Conservation (phyloP, 2,113 vertebrate species). For the Platanista minor region DNA sequence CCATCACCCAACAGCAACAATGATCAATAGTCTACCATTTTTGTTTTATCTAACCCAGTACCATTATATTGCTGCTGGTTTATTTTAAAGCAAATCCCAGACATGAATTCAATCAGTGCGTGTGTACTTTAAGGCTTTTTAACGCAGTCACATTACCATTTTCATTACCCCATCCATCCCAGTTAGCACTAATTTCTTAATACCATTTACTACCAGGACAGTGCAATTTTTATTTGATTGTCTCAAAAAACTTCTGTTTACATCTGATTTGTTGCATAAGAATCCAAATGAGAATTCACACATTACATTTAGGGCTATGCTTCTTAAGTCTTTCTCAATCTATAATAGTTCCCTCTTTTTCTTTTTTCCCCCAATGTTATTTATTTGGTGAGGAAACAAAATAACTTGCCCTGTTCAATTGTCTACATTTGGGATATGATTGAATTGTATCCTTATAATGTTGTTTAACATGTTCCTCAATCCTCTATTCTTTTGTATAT, state of each 20-base stretch:
- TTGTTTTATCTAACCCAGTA: neutral
- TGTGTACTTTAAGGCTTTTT: neutral
- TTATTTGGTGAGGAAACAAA: neutral
- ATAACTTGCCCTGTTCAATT: neutral
- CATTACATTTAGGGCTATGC: too few species aligned
- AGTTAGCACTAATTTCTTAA: neutral
- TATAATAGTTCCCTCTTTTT: neutral
- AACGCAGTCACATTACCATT: neutral
- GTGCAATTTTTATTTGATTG: neutral
- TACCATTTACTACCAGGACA: neutral
- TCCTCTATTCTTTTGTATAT: neutral
- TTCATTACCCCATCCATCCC: neutral
- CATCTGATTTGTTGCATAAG: neutral
- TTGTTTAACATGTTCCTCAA: neutral
- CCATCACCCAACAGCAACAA: neutral
- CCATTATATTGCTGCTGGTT: neutral
- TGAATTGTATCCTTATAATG: neutral
- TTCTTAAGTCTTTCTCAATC: neutral
- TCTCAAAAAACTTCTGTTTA: neutral
- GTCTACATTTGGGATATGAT: neutral
- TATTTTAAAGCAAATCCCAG: neutral
- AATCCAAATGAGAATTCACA: neutral
- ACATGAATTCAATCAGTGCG: neutral
- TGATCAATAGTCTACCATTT: neutral
- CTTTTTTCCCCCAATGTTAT: rapidly evolving